These are phyloP conservation scores for rabbit (Oryctolagus cuniculus) DNA, from an alignment of 2,113 vertebrate species.

Conservation along the genomic window mOryCun1.1 NC_091443.1:22405001-22405500, in stretches of 20 bases:
- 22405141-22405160: background rate
- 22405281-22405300: background rate
- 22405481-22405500: background rate
- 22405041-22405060: background rate
- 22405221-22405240: background rate
- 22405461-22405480: background rate
- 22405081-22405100: background rate
- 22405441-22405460: background rate
- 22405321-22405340: conserved; percentile 32
- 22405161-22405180: background rate
- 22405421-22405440: background rate
- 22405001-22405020: background rate
- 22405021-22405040: background rate
- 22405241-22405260: background rate
- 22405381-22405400: background rate
- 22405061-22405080: background rate
- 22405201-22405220: background rate
- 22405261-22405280: background rate
- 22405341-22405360: background rate
- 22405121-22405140: background rate
- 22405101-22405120: background rate
- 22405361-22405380: background rate
- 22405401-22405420: background rate
- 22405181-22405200: background rate
- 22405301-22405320: background rate